A percentile compares a stretch with the other conserved stretches of the same genome.
These are phyloP conservation scores for Ephestia elutella DNA, from an alignment of 1,140 invertebrate genomes.

Conservation along the genomic window DNA sequence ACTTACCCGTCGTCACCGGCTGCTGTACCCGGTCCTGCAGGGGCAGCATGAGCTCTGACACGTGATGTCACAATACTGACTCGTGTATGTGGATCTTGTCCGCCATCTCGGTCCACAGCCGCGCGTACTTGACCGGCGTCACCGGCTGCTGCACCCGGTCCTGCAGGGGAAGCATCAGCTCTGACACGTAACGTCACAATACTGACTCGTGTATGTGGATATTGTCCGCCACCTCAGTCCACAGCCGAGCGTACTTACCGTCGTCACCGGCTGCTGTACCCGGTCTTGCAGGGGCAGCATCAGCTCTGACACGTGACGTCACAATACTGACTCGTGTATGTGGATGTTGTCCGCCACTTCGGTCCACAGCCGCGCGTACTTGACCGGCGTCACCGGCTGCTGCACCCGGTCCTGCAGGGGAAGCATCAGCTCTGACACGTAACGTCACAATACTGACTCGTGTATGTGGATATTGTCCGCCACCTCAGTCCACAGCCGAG, in stretches of 20 bases:
- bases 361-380: conserved; percentile 98
- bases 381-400: conserved; percentile 97
- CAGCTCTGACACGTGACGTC: too few species aligned
- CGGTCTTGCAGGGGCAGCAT: too few species aligned
- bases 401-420: conserved; percentile 98
- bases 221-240: too few species aligned
- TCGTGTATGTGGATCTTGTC: conserved; percentile 94
- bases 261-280: too few species aligned
- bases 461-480: conserved; percentile 93
- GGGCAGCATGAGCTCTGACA: conserved; percentile 98
- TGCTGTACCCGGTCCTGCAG: conserved; percentile 98
- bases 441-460: conserved; percentile 91
- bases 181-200: too few species aligned
- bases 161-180: conserved; percentile 98
- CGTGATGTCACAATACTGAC: too few species aligned
- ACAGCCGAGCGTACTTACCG: too few species aligned
- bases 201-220: too few species aligned
- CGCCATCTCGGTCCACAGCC: conserved; percentile 98
- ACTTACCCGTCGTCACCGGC: too few species aligned
- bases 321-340: conserved; percentile 92
- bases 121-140: conserved; percentile 97
- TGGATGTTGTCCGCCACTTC: conserved; percentile 95
- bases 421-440: conserved; percentile 96
- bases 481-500: conserved; percentile 98
- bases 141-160: conserved; percentile 98